Conservation (phyloP, 2,797 vertebrate genomes). For the Diceros bicornis region DNA sequence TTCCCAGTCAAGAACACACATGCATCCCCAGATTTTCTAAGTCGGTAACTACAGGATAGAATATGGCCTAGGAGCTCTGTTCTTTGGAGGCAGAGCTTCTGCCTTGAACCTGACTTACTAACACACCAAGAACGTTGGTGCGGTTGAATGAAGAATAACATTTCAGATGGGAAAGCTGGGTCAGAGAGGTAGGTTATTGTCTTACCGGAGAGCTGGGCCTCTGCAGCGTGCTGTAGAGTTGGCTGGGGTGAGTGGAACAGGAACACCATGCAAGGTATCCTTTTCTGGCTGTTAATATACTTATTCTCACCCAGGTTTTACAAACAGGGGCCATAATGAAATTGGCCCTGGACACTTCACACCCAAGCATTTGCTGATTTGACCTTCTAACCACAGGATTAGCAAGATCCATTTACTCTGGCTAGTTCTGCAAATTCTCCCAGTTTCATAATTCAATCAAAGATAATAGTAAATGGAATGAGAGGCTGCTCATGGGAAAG, state of each 20-base stretch:
- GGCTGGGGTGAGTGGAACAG: not conserved
- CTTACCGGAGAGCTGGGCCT: not conserved
- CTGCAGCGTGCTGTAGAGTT: not conserved
- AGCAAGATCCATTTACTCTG: slow-evolving; percentile 76
- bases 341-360: slow-evolving; percentile 67
- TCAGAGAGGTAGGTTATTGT: not conserved
- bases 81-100: not conserved
- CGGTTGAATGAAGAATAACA: not conserved
- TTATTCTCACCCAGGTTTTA: slow-evolving; percentile 78
- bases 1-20: not conserved
- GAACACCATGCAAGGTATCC: slow-evolving; percentile 37
- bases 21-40: not conserved
- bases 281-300: slow-evolving; percentile 55
- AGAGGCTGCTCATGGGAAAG: slow-evolving; percentile 50
- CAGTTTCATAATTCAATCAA: slow-evolving; percentile 79
- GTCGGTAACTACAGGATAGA: not conserved
- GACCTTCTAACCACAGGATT: slow-evolving; percentile 76
- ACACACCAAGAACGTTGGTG: not conserved
- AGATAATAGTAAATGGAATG: slow-evolving; percentile 78
- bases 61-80: not conserved
- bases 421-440: slow-evolving; percentile 69
- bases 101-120: not conserved
- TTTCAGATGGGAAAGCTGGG: slow-evolving; percentile 15
- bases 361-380: slow-evolving; percentile 69
- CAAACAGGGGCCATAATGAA: slow-evolving; percentile 69